Percentiles rank a stretch among this genome's conserved stretches.
phyloP scores from a whole-genome alignment of 2,888 invertebrate genomes.

The Sinopyrophorus schimmeli region DNA sequence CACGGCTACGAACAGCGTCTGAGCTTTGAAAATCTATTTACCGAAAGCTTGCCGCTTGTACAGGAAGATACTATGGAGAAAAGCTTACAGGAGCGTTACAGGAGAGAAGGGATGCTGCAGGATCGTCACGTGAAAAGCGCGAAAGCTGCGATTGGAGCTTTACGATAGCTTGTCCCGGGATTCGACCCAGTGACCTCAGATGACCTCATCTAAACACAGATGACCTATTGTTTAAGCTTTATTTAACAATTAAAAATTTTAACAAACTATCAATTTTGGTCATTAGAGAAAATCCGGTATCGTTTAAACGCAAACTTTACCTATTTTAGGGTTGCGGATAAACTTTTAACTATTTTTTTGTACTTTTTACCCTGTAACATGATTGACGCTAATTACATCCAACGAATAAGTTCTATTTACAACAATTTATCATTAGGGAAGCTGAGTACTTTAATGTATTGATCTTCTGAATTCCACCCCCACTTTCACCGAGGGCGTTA shows the following conservation, averaged over 20 bases:
- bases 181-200: conserved; percentile 56
- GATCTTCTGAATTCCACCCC: conserved; percentile 25
- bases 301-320: too few relatives aligned
- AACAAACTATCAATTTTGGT: too few relatives aligned
- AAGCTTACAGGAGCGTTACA: conserved; percentile 37
- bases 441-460: conserved; percentile 31
- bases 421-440: conserved; percentile 22
- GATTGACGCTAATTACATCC: too few relatives aligned
- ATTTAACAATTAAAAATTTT: conserved; percentile 14
- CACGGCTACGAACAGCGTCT: conserved; percentile 17
- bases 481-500: conserved; percentile 29
- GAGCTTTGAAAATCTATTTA: conserved; percentile 30
- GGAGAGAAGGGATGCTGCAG: conserved; percentile 54
- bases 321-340: too few relatives aligned
- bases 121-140: conserved; percentile 48
- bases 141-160: conserved; percentile 48
- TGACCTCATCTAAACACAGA: conserved; percentile 50
- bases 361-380: too few relatives aligned
- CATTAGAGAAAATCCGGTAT: too few relatives aligned
- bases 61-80: conserved; percentile 38
- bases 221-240: conserved; percentile 28
- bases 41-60: conserved; percentile 36
- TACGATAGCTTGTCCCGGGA: conserved; percentile 51
- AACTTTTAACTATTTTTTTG: too few relatives aligned
- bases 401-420: conserved; percentile 13